A percentile compares a stretch with the other conserved stretches of the same genome.
phyloP scores from a whole-genome alignment of 2,797 vertebrate genomes.

The Aldrovandia affinis region DNA sequence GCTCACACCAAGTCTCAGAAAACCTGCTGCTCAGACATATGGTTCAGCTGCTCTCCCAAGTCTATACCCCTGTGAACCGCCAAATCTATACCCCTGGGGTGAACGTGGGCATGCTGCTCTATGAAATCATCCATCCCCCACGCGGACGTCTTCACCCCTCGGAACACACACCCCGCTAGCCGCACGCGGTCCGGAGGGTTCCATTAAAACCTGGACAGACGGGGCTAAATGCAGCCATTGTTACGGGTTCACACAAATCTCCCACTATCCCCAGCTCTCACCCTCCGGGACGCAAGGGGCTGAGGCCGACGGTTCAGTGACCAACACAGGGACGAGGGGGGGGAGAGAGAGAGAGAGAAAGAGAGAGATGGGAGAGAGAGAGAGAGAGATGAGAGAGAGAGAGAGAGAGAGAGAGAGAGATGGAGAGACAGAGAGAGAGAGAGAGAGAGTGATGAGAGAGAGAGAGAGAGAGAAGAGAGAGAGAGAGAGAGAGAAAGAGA shows the following conservation, averaged over 20 bases:
- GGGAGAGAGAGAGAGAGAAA: no score
- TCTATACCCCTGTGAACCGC: no score
- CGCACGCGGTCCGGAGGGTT: not conserved
- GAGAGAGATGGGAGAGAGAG: not conserved
- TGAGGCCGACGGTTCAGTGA: not conserved
- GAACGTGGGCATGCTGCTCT: not conserved
- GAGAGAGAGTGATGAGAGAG: not conserved
- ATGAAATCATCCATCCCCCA: not conserved
- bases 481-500: no score
- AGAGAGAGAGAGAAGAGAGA: not conserved
- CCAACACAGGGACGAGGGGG: no score
- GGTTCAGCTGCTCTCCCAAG: no score
- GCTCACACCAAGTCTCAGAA: not conserved
- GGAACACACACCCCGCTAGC: no score
- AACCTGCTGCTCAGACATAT: no score
- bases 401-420: not conserved
- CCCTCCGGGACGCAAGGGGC: not conserved
- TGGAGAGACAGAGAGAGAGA: not conserved
- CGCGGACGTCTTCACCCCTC: not conserved
- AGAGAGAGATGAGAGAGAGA: not conserved
- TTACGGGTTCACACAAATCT: not conserved
- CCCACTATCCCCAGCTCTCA: not conserved
- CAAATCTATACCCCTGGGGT: not conserved
- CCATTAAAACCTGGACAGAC: not conserved
- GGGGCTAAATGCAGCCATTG: not conserved